These are phyloP conservation scores for Hemibagrus wyckioides DNA, from an alignment of 2,113 vertebrate genomes.

Conservation along the genomic window DNA sequence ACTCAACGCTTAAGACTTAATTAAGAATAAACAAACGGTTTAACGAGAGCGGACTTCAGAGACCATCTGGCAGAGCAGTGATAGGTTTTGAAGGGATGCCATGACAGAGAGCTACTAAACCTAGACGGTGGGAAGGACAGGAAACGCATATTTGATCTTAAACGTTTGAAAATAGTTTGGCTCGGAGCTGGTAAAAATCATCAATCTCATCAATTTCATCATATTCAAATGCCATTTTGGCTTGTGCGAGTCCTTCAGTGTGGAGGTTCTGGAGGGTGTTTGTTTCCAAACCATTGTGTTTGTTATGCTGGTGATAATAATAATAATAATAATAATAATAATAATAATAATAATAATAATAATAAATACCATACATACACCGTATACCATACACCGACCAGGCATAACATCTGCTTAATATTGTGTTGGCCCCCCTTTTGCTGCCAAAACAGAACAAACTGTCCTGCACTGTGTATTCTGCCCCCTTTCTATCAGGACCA, in stretches of 20 bases:
- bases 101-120: conserved; percentile 19
- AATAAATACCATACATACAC: no score
- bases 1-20: conserved; percentile 34
- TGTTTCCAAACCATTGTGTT: accelerated
- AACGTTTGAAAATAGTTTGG: neutral
- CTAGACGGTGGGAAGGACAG: neutral
- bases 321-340: no score
- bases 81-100: conserved; percentile 27
- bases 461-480: no score
- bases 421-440: no score
- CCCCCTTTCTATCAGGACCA: no score
- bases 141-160: neutral
- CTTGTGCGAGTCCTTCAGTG: neutral
- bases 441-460: no score
- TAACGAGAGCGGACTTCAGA: conserved; percentile 43
- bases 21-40: conserved; percentile 44
- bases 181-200: neutral
- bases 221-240: neutral
- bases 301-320: no score
- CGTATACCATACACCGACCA: neutral
- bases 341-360: no score
- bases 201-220: neutral
- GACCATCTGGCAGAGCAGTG: conserved; percentile 48
- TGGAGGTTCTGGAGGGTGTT: neutral
- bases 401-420: no score